A percentile compares a stretch with the other conserved stretches of the same genome.
Conservation (phyloP, 1,140 invertebrate genomes). For the Mesaphorura yosii region DNA sequence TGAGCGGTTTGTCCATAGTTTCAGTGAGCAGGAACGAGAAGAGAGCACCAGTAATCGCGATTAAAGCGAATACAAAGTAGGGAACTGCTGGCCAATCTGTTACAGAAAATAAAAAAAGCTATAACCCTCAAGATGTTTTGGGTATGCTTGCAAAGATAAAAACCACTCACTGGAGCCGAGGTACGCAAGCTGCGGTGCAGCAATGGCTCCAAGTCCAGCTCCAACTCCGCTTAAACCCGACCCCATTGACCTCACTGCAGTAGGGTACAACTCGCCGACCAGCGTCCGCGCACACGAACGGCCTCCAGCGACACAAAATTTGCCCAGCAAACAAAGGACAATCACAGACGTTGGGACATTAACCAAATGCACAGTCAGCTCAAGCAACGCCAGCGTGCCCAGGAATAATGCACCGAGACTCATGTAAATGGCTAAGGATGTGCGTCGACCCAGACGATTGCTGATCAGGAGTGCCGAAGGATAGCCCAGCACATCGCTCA, state of each 20-base stretch:
- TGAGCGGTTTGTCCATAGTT: background rate
- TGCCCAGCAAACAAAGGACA: constrained; percentile 1
- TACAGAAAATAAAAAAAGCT: no score
- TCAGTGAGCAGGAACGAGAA: constrained; percentile 6
- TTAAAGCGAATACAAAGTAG: constrained; percentile 4
- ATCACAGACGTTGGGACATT: background rate
- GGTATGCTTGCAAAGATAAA: no score
- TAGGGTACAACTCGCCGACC: constrained; percentile 1
- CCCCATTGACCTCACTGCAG: background rate
- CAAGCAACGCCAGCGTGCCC: constrained; percentile 19
- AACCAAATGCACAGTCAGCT: background rate
- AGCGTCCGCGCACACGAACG: background rate
- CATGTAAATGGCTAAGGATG: constrained; percentile 13
- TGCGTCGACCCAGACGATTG: constrained; percentile 15
- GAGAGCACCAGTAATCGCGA: background rate
- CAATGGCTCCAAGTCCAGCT: background rate
- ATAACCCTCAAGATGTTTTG: no score
- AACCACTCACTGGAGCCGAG: constrained; percentile 1
- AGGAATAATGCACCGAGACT: constrained; percentile 17
- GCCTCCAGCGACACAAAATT: constrained; percentile 6
- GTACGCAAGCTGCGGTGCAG: constrained; percentile 4
- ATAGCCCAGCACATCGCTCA: constrained; percentile 17
- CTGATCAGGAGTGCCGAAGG: constrained; percentile 4
- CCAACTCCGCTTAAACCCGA: background rate
- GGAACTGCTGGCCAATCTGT: constrained; percentile 1